Conservation (phyloP, 2,888 invertebrate genomes). For the Drosophila infuscata region DNA sequence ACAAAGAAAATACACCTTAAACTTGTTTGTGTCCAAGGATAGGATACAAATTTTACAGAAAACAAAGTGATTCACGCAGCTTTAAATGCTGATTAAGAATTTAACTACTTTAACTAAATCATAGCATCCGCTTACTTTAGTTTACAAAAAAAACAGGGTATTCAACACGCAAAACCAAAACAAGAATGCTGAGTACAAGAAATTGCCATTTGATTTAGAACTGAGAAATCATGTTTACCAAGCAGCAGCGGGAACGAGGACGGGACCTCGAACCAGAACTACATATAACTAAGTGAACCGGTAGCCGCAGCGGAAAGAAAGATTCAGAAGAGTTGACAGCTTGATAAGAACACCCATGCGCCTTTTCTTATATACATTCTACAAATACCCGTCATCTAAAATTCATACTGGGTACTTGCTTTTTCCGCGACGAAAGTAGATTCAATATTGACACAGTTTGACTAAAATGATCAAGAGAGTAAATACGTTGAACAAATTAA, state of each 20-base stretch:
- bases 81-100: background rate
- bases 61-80: background rate
- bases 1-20: background rate
- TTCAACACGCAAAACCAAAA: conserved; percentile 42
- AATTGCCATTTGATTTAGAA: conserved; percentile 70
- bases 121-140: background rate
- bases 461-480: background rate
- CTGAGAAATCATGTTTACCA: conserved; percentile 46
- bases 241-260: conserved; percentile 11
- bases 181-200: conserved; percentile 68
- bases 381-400: conserved; percentile 11
- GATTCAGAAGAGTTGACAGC: conserved; percentile 34
- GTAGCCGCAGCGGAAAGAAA: conserved; percentile 43
- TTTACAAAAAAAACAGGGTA: conserved; percentile 19
- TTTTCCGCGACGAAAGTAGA: background rate
- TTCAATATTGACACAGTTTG: background rate
- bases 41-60: background rate
- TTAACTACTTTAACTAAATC: background rate
- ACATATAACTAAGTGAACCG: conserved; percentile 24
- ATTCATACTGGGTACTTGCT: conserved; percentile 1
- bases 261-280: conserved; percentile 24
- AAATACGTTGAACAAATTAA: background rate
- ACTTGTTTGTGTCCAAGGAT: background rate
- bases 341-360: conserved; percentile 50
- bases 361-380: conserved; percentile 9